Evolutionary conservation across 2,888 invertebrate genomes (phyloP), one percentile per base, ranked within the genome.

Genomic region (Aphodius granarius): DNA sequence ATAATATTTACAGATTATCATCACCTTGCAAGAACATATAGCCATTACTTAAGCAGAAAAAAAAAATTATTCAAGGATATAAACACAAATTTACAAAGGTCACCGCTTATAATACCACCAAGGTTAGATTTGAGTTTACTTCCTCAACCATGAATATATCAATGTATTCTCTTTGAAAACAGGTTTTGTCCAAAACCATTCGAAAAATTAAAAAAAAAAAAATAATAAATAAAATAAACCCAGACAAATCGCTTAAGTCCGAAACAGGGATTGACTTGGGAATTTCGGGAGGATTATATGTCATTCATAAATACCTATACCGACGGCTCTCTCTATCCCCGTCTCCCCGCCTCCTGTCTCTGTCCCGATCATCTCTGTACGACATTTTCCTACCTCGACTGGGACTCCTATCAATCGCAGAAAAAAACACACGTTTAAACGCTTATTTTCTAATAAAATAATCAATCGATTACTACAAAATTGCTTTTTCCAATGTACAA

Each of bases 281-380:
- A 82, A 82, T 77, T 81, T 81, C 63, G 82, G 74, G 72, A 85
- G 78, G 83, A 76, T 81, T 63, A 13, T 23, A 72, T 63, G 21
- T n/a, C 23, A 71, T 43, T 19, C 82, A 75, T 85, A 65, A 65
- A 65, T 87, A 81, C 87, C 87, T 81, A 85, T 88, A 75, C 85
- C 85, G 74, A 83, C 87, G 77, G 82, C 82, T 9, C 83, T 88
- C 83, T 84, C 87, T 81, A 84, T 85, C 88, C 85, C 66, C 66
- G 78, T 88, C 87, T 79, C 84, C 87, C 83, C 76, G 85, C 75
- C 76, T 85, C 83, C 84, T 85, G 81, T 78, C 88, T 83, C 82
- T 85, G 83, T 85, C 89, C 81, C 82, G 86, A 83, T 84, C 86
- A 20, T 86, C 85, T 79, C 86, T 81, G 78, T 87, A 87, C 0